Percentiles rank a stretch among this genome's conserved stretches.
Conservation (phyloP, 2,113 vertebrate species). For the Epinephelus lanceolatus region DNA sequence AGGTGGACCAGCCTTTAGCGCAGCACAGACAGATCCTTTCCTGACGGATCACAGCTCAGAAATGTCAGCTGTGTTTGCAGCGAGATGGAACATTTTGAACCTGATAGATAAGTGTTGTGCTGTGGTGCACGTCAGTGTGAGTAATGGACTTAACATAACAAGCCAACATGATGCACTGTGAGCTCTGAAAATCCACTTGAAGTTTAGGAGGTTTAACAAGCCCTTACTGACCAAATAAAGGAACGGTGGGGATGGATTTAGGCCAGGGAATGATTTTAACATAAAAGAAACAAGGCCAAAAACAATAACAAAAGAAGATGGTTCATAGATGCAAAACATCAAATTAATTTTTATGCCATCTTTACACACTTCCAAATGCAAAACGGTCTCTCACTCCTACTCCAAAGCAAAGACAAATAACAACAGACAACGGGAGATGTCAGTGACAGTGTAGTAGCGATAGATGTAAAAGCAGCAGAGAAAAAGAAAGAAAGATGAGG, state of each 20-base stretch:
- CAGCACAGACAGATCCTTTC: constrained; percentile 41
- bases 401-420: not conserved
- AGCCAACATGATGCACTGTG: constrained; percentile 21
- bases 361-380: not conserved
- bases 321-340: not conserved
- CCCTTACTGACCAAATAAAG: constrained; percentile 38
- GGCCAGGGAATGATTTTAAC: constrained; percentile 18
- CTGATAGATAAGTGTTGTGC: constrained; percentile 42
- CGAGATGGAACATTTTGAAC: constrained; percentile 52
- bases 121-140: constrained; percentile 32
- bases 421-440: not conserved
- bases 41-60: constrained; percentile 58
- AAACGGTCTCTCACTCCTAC: not conserved
- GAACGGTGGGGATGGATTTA: constrained; percentile 3
- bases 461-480: not conserved
- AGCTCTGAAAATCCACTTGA: constrained; percentile 7
- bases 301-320: not conserved
- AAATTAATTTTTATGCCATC: not conserved
- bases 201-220: constrained; percentile 22
- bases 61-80: constrained; percentile 52
- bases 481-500: not conserved
- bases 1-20: constrained; percentile 68
- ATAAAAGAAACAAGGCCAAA: constrained; percentile 8
- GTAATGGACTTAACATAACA: constrained; percentile 40
- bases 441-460: not conserved